These are phyloP conservation scores for Helostoma temminkii DNA, from an alignment of 2,797 vertebrate genomes.

Conservation along the genomic window DNA sequence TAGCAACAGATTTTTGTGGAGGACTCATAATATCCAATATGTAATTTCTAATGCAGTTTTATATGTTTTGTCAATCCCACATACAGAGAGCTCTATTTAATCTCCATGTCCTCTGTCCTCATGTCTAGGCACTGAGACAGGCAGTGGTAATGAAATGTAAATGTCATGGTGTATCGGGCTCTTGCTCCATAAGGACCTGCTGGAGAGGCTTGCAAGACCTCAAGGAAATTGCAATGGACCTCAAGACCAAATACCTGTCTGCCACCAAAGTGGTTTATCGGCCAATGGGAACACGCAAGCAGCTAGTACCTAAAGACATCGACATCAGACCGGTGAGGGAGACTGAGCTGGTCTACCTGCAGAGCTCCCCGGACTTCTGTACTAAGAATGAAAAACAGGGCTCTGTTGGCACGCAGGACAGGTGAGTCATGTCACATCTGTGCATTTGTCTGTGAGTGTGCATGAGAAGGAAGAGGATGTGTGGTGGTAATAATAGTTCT, in stretches of 20 bases:
- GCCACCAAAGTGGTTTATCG: constrained; percentile 97
- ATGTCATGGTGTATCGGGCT: constrained; percentile 98
- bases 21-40: not conserved
- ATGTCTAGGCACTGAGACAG: constrained; percentile 87
- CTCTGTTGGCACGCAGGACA: constrained; percentile 96
- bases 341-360: constrained; percentile 96
- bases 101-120: not conserved
- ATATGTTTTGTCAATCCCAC: not conserved
- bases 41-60: not conserved
- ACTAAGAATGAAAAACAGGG: constrained; percentile 94
- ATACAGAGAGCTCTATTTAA: not conserved
- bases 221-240: constrained; percentile 92
- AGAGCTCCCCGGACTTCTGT: constrained; percentile 97
- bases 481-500: not conserved
- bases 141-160: constrained; percentile 98
- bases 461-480: not conserved
- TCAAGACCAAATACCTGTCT: constrained; percentile 96
- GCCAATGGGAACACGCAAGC: constrained; percentile 96
- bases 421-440: constrained; percentile 78
- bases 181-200: constrained; percentile 98
- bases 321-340: constrained; percentile 96
- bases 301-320: constrained; percentile 97
- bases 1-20: constrained; percentile 24
- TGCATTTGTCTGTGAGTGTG: constrained; percentile 13
- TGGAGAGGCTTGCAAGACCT: constrained; percentile 97